Evolutionary conservation across 2,113 vertebrate genomes (phyloP).

Genomic region (Acrocephalus kingi): DNA sequence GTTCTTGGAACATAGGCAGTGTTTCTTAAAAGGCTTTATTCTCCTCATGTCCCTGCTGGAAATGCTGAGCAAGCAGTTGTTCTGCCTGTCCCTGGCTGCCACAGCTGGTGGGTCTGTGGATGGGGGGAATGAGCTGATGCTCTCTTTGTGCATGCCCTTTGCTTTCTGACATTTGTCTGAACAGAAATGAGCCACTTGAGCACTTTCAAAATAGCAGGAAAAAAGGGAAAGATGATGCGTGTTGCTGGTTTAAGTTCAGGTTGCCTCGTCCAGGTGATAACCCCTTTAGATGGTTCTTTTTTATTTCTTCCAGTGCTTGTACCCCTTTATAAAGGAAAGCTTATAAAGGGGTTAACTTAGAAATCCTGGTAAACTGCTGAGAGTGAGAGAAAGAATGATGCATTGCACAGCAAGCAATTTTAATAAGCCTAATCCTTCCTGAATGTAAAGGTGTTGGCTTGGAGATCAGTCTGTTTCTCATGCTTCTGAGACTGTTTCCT

Average conservation of each 20-base stretch:
- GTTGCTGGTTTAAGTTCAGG: not conserved
- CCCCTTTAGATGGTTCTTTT: not conserved
- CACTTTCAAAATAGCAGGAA: not conserved
- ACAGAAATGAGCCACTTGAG: not conserved
- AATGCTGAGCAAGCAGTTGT: not conserved
- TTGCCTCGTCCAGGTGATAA: not conserved
- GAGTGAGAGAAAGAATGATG: not conserved
- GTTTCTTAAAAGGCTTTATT: not conserved
- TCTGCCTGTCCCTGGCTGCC: not conserved
- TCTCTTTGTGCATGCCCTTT: not conserved
- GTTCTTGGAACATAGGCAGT: not conserved
- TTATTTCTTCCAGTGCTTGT: not conserved
- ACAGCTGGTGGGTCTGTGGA: not conserved
- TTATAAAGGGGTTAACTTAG: not conserved
- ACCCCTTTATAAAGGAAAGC: not conserved
- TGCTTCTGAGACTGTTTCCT: not conserved
- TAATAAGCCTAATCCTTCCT: slow-evolving; percentile 11
- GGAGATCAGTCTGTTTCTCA: not conserved
- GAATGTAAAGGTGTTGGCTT: not conserved
- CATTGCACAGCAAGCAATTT: not conserved
- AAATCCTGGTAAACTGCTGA: not conserved
- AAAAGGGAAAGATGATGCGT: not conserved
- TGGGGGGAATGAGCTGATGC: not conserved
- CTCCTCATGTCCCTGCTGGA: not conserved
- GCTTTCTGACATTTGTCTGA: not conserved